Evolutionary conservation across 1,140 invertebrate genomes (phyloP).

Genomic region (Drosophila lacteicornis): DNA sequence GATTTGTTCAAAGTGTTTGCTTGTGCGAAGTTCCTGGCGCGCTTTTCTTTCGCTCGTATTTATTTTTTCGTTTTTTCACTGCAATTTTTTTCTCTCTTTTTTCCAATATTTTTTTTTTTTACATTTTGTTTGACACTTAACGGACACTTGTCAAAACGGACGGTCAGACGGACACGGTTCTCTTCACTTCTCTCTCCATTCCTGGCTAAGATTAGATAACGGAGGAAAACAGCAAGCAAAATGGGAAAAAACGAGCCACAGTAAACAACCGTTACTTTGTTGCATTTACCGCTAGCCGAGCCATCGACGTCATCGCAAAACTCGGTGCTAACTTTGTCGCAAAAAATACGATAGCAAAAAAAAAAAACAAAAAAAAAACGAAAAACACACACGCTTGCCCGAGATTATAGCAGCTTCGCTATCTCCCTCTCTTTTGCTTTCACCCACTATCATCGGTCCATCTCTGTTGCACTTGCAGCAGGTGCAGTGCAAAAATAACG

Average conservation of each 20-base stretch:
- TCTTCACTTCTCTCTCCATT: not conserved
- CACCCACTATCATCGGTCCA: not conserved
- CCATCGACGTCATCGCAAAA: conserved; percentile 29
- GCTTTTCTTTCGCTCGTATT: conserved; percentile 37
- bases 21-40: conserved; percentile 59
- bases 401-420: conserved; percentile 4
- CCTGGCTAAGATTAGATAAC: conserved; percentile 30
- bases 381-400: not conserved
- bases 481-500: conserved; percentile 39
- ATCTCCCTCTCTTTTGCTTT: too few species aligned
- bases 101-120: conserved; percentile 18
- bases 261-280: conserved; percentile 37
- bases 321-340: conserved; percentile 32
- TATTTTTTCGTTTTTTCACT: conserved; percentile 14
- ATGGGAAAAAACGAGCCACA: not conserved
- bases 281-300: conserved; percentile 33
- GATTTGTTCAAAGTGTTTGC: conserved; percentile 76
- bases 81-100: not conserved
- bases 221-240: conserved; percentile 18
- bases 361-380: conserved; percentile 6
- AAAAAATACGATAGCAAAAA: conserved; percentile 9
- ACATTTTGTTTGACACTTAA: conserved; percentile 71
- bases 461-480: conserved; percentile 12
- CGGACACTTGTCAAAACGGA: conserved; percentile 65
- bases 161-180: conserved; percentile 26